These are phyloP conservation scores for Eristalis tenax DNA, from an alignment of 2,888 invertebrate genomes.

Conservation along the genomic window DNA sequence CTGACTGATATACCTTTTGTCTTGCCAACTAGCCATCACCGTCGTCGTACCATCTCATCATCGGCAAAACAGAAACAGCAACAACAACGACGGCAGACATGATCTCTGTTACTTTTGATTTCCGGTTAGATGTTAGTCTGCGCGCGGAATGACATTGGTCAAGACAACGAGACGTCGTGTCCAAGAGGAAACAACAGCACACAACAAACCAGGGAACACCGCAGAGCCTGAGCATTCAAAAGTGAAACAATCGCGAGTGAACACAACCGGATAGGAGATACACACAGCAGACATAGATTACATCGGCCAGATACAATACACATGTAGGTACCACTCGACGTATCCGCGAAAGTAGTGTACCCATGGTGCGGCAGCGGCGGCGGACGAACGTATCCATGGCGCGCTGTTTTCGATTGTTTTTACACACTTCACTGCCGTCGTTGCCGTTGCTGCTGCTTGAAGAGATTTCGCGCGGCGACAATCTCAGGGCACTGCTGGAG, in stretches of 20 bases:
- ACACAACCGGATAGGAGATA: constrained; percentile 57
- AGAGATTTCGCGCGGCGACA: constrained; percentile 39
- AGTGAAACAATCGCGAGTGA: constrained; percentile 59
- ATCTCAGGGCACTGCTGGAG: constrained; percentile 49
- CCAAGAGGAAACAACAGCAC: neutral
- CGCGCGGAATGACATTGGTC: constrained; percentile 61
- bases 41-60: neutral
- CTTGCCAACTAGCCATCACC: constrained; percentile 1
- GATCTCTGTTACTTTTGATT: constrained; percentile 54
- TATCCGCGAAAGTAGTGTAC: constrained; percentile 70
- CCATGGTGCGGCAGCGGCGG: neutral
- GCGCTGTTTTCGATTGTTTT: constrained; percentile 30
- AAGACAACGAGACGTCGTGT: constrained; percentile 30
- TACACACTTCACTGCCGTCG: neutral
- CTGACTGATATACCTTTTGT: constrained; percentile 56
- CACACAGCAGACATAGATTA: constrained; percentile 62
- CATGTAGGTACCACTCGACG: neutral
- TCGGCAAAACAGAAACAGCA: neutral
- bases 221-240: constrained; percentile 44
- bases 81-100: constrained; percentile 9
- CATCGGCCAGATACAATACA: constrained; percentile 50
- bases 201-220: constrained; percentile 4
- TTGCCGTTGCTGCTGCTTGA: neutral
- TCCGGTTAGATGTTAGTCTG: constrained; percentile 60
- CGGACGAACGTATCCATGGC: constrained; percentile 26